Evolutionary conservation across 2,113 vertebrate species (phyloP).

Genomic region (Nibea coibor): DNA sequence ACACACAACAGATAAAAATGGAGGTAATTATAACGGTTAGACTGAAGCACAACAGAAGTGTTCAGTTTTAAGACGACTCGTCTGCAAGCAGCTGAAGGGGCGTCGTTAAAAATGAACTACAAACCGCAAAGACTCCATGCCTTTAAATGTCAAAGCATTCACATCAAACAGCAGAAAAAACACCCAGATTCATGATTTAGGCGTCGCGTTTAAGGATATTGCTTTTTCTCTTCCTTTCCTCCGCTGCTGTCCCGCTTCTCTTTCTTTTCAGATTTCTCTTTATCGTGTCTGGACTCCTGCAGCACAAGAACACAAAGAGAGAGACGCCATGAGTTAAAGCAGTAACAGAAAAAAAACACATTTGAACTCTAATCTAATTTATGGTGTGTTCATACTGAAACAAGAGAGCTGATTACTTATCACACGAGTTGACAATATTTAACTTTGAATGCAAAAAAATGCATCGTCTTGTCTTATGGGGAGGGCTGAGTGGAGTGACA

Average conservation of each 20-base stretch:
- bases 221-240: slow-evolving; percentile 99
- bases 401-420: no score
- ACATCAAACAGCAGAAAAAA: background rate
- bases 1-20: slow-evolving; percentile 12
- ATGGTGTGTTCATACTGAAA: no score
- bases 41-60: background rate
- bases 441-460: no score
- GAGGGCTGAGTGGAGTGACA: no score
- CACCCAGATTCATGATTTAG: background rate
- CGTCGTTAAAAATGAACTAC: no score
- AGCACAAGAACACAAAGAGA: slow-evolving; percentile 36
- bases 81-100: background rate
- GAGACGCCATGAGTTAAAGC: background rate
- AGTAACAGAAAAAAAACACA: background rate
- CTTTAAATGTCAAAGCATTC: background rate
- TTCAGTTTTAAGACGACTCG: background rate
- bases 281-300: slow-evolving; percentile 97
- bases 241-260: slow-evolving; percentile 94
- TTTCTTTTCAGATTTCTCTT: slow-evolving; percentile 96
- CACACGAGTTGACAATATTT: no score
- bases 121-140: background rate
- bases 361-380: no score
- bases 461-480: no score
- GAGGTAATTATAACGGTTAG: background rate
- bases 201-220: slow-evolving; percentile 92